Evolutionary conservation across 2,888 invertebrate genomes (phyloP), one percentile per base, ranked within the genome.

Genomic region (Clanis bilineata): DNA sequence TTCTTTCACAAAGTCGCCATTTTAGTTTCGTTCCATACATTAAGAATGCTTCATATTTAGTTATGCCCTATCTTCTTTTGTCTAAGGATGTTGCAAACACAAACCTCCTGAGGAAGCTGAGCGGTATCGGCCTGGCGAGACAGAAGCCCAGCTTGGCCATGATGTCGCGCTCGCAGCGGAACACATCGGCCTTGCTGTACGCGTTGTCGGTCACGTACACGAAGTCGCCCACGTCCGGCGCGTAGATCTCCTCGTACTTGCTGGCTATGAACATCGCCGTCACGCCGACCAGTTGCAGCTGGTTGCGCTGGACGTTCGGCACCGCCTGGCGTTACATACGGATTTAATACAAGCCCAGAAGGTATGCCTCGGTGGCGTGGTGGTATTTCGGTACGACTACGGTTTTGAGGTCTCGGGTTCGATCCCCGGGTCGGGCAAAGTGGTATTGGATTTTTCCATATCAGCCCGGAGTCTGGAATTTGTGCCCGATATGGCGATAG

Each of bases 161-260:
- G 36, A 99, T 97, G 10, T 95, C 93, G 63, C 93, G 88, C 88
- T 99, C 99, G 95, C 98, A 98, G 64, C 93, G 92, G 51, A 96
- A 90, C 41, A 99, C 95, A 72, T 98, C 96, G 1, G 90, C 79
- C 73, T 95, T 96, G 3, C 94, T 94, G 83, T 97, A 99, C 0
- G 97, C 95, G 78, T 96, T 95, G 86, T 98, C 98, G 9, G 98
- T 97, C 59, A 99, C 96, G 80, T 96, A 97, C 12, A 97, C 96
- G 88, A 98, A 98, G 86, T 99, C 99, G 5, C 88, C 92, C 22
- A 98, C 93, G 47, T 97, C 96, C 0, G 98, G 98, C 1, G 96
- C 94, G 76, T 96, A 97, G 76, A 98, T 96, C 91, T 99, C 99
- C 88, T 99, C 99, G 77, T 97, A 98, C 85, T 99, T 99, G 76